These are phyloP conservation scores for Lycia hirtaria DNA, from an alignment of 2,888 invertebrate species.

Conservation along the genomic window DNA sequence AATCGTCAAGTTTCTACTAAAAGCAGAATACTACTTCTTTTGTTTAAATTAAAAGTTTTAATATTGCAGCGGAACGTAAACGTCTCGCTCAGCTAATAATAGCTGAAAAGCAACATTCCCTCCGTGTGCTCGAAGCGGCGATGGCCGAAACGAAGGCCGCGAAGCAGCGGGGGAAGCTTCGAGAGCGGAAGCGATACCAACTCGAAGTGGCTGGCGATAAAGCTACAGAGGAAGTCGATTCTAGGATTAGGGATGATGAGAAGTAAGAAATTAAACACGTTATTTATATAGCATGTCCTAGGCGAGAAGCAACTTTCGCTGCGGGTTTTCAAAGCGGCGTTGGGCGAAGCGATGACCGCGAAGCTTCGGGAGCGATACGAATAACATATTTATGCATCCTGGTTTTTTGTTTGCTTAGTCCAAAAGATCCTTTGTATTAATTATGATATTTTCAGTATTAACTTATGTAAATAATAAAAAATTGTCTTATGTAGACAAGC, in stretches of 20 bases:
- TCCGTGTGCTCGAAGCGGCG: slow-evolving; percentile 74
- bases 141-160: slow-evolving; percentile 78
- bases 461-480: too few relatives aligned
- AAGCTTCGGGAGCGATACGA: too few relatives aligned
- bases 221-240: slow-evolving; percentile 70
- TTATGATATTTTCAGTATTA: too few relatives aligned
- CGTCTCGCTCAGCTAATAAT: slow-evolving; percentile 77
- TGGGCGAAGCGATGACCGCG: too few relatives aligned
- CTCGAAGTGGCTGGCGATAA: slow-evolving; percentile 62
- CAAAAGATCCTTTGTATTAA: too few relatives aligned
- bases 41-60: background rate
- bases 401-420: too few relatives aligned
- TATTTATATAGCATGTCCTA: background rate
- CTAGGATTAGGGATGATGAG: slow-evolving; percentile 69
- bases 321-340: too few relatives aligned
- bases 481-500: too few relatives aligned
- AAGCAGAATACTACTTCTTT: too few relatives aligned
- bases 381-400: too few relatives aligned
- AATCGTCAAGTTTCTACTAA: too few relatives aligned
- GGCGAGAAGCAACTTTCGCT: too few relatives aligned
- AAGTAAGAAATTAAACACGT: slow-evolving; percentile 55
- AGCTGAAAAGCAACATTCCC: slow-evolving; percentile 78
- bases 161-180: slow-evolving; percentile 61
- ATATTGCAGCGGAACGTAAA: slow-evolving; percentile 73
- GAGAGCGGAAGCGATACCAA: slow-evolving; percentile 59